phyloP scores from a whole-genome alignment of 2,888 invertebrate genomes.

The Schizaphis graminum region DNA sequence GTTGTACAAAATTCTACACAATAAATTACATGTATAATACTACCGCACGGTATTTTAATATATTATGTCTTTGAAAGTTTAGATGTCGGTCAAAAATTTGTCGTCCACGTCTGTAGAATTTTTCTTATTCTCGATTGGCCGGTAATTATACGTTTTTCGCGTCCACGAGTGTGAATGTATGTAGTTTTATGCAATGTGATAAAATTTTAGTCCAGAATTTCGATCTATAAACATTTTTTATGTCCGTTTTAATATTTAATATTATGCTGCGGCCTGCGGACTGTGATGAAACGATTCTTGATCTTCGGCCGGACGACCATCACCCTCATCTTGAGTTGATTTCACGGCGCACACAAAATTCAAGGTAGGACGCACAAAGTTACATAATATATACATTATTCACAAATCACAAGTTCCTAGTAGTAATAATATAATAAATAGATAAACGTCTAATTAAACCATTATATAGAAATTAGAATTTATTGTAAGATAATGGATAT shows the following conservation, averaged over 20 bases:
- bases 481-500: neutral
- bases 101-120: too few relatives aligned
- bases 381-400: neutral
- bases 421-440: neutral
- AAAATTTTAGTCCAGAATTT: neutral
- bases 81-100: too few relatives aligned
- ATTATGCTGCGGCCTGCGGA: neutral
- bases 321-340: neutral
- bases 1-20: too few relatives aligned
- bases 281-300: neutral
- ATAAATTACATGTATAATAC: too few relatives aligned
- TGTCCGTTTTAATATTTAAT: too few relatives aligned
- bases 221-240: neutral
- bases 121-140: too few relatives aligned
- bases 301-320: neutral
- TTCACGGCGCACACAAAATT: neutral
- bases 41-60: too few relatives aligned
- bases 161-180: too few relatives aligned
- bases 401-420: neutral
- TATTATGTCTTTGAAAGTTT: too few relatives aligned
- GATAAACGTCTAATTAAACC: neutral
- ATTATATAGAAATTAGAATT: neutral
- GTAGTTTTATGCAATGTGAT: too few relatives aligned
- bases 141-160: too few relatives aligned
- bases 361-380: neutral